A percentile compares a stretch with the other conserved stretches of the same genome.
Evolutionary conservation across 1,140 invertebrate genomes (phyloP).

Genomic region (Thaumetopoea pityocampa): DNA sequence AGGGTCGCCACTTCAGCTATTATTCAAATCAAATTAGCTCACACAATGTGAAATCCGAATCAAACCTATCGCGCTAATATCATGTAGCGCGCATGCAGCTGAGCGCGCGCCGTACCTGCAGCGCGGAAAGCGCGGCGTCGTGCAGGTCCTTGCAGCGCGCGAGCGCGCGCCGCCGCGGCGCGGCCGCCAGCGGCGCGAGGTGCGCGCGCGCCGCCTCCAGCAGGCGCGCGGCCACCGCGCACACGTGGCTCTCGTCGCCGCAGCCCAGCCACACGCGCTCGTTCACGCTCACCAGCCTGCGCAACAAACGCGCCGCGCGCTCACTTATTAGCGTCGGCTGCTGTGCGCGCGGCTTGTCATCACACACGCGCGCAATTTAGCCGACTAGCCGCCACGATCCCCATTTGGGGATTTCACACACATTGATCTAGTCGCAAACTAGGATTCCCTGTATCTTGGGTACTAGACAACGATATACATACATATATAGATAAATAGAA

Average conservation of each 20-base stretch:
- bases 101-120: no score
- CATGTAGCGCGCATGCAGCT: no score
- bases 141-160: constrained; percentile 61
- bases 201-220: constrained; percentile 79
- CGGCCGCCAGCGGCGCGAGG: constrained; percentile 65
- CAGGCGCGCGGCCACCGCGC: constrained; percentile 81
- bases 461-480: no score
- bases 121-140: constrained; percentile 54
- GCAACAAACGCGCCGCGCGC: constrained; percentile 26
- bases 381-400: no score
- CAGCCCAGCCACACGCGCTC: constrained; percentile 85
- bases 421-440: no score
- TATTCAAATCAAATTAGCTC: no score
- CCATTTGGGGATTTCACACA: no score
- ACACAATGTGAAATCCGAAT: no score
- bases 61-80: no score
- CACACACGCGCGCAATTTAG: background rate
- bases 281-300: constrained; percentile 83
- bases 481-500: no score
- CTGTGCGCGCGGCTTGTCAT: background rate
- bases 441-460: no score
- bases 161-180: constrained; percentile 74
- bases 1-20: no score
- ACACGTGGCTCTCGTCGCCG: constrained; percentile 86
- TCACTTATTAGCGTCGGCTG: background rate